Conservation (phyloP, 1,140 invertebrate species). For the Amphibalanus amphitrite region DNA sequence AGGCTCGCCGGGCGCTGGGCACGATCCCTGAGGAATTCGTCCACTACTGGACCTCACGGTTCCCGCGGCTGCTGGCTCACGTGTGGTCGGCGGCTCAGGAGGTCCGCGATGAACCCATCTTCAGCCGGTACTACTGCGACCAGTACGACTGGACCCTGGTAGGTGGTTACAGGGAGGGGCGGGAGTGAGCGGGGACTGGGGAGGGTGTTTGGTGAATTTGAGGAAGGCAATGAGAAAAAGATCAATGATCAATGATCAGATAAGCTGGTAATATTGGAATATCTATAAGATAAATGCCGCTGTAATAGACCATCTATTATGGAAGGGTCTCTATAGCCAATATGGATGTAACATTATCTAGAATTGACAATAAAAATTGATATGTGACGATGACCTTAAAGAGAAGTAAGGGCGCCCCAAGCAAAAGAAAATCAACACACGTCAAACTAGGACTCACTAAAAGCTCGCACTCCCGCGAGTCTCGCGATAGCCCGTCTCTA, state of each 20-base stretch:
- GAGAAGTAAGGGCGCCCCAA: not conserved
- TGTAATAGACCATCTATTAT: no score
- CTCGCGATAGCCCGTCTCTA: no score
- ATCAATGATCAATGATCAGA: not conserved
- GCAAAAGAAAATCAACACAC: not conserved
- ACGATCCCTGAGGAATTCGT: slow-evolving; percentile 75
- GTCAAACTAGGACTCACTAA: no score
- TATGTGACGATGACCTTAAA: not conserved
- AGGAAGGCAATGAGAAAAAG: not conserved
- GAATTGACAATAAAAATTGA: not conserved
- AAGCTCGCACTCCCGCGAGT: no score
- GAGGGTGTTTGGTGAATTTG: not conserved
- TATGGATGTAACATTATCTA: not conserved
- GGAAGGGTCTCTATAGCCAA: not conserved
- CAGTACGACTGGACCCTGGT: slow-evolving; percentile 17
- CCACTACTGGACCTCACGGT: slow-evolving; percentile 77
- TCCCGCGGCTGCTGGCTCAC: slow-evolving; percentile 72
- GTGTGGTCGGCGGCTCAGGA: slow-evolving; percentile 67
- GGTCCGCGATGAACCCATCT: slow-evolving; percentile 49
- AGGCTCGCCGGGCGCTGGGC: slow-evolving; percentile 65
- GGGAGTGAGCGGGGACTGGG: not conserved
- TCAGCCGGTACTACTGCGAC: slow-evolving; percentile 52
- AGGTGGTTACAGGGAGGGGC: not conserved
- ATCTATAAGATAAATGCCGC: no score
- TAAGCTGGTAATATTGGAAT: not conserved